These are phyloP conservation scores for Lichenostomus cassidix DNA, from an alignment of 2,113 vertebrate species.

Conservation along the genomic window DNA sequence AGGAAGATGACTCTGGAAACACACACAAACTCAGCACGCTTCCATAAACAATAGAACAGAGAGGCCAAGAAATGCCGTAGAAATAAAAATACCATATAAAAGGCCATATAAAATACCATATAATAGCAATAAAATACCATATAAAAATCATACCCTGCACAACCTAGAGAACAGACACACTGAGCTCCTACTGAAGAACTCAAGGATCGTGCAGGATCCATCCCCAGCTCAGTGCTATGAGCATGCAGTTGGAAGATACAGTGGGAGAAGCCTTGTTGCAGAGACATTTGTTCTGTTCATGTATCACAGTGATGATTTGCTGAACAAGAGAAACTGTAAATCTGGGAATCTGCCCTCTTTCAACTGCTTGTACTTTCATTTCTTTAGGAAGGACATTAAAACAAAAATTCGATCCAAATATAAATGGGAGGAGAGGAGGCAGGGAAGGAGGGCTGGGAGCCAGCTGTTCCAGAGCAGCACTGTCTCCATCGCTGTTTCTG, in stretches of 20 bases:
- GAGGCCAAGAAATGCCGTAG: neutral
- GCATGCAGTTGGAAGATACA: neutral
- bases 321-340: neutral
- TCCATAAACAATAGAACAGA: neutral
- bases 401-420: neutral
- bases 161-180: neutral
- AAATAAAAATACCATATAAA: neutral
- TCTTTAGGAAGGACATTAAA: neutral
- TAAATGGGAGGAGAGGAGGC: neutral
- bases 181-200: neutral
- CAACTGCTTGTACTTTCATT: neutral
- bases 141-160: neutral
- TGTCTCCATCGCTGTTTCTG: neutral
- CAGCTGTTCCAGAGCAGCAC: neutral
- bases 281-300: neutral
- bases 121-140: neutral
- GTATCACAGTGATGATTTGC: neutral
- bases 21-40: neutral
- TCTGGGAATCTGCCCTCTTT: neutral
- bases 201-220: neutral
- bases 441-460: neutral
- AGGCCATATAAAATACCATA: neutral
- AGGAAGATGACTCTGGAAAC: conserved; percentile 17
- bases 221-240: neutral
- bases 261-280: neutral